Conservation (phyloP, 2,113 vertebrate species). For the Numenius arquata region DNA sequence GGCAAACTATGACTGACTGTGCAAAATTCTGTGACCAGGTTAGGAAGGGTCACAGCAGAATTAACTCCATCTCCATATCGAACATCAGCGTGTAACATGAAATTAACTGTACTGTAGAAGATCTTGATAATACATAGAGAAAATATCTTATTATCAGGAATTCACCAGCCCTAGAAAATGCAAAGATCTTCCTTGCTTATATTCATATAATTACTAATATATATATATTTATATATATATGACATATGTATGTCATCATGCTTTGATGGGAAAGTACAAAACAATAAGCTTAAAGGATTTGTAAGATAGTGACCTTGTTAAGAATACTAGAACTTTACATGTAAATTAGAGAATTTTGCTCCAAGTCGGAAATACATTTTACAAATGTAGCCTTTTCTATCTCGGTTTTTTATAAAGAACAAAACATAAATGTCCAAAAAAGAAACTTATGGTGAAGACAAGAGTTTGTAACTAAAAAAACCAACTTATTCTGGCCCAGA, state of each 20-base stretch:
- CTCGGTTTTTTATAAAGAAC: background rate
- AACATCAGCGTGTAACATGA: background rate
- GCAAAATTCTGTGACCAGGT: constrained; percentile 19
- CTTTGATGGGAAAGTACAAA: background rate
- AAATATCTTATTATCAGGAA: background rate
- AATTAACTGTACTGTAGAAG: background rate
- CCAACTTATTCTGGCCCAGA: background rate
- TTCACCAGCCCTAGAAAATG: background rate
- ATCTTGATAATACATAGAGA: background rate
- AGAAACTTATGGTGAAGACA: background rate
- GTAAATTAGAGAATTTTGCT: background rate
- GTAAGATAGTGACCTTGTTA: background rate
- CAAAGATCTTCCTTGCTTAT: background rate
- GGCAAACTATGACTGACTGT: background rate
- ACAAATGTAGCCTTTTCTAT: background rate
- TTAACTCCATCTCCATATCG: background rate
- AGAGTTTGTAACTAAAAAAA: background rate
- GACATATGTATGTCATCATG: background rate
- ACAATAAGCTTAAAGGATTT: background rate
- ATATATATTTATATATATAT: background rate
- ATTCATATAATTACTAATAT: background rate
- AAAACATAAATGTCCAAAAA: background rate
- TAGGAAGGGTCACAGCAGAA: background rate
- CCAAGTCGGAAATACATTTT: background rate
- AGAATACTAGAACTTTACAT: background rate